Evolutionary conservation across 2,888 invertebrate genomes (phyloP).

Genomic region (Ectemnius continuus): DNA sequence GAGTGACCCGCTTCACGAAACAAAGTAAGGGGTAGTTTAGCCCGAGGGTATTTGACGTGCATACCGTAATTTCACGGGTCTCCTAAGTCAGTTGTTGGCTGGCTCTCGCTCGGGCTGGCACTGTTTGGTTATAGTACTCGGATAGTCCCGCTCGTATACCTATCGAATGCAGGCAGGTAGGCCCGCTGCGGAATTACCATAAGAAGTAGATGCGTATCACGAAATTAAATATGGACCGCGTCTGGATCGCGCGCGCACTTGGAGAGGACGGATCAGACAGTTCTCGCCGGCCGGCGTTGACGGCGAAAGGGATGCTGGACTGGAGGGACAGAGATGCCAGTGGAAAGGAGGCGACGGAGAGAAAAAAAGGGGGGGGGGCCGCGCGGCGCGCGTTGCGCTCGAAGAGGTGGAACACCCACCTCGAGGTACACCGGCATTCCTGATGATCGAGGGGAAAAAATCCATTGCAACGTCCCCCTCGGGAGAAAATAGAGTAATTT

Average conservation of each 20-base stretch:
- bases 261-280: slow-evolving; percentile 7
- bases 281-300: slow-evolving; percentile 25
- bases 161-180: too few relatives aligned
- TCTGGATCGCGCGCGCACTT: slow-evolving; percentile 35
- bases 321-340: neutral
- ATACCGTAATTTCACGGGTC: too few relatives aligned
- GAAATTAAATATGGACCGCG: slow-evolving; percentile 60
- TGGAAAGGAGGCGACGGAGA: neutral
- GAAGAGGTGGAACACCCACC: slow-evolving; percentile 66
- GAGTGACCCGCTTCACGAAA: neutral
- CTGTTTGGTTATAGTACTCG: too few relatives aligned
- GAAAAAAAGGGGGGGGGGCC: slow-evolving; percentile 8
- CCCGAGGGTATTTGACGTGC: too few relatives aligned
- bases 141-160: too few relatives aligned
- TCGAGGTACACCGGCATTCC: slow-evolving; percentile 60
- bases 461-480: slow-evolving; percentile 46
- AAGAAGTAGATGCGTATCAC: slow-evolving; percentile 46
- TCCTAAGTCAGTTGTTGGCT: too few relatives aligned
- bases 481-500: slow-evolving; percentile 67
- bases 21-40: too few relatives aligned
- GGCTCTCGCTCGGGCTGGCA: too few relatives aligned
- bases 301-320: slow-evolving; percentile 2
- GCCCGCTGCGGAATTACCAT: too few relatives aligned
- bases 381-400: slow-evolving; percentile 19
- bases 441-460: slow-evolving; percentile 50